Percentiles rank a stretch among this genome's conserved stretches.
These are phyloP conservation scores for Andinoacara biseriatus DNA, from an alignment of 2,113 vertebrate genomes.

Conservation along the genomic window DNA sequence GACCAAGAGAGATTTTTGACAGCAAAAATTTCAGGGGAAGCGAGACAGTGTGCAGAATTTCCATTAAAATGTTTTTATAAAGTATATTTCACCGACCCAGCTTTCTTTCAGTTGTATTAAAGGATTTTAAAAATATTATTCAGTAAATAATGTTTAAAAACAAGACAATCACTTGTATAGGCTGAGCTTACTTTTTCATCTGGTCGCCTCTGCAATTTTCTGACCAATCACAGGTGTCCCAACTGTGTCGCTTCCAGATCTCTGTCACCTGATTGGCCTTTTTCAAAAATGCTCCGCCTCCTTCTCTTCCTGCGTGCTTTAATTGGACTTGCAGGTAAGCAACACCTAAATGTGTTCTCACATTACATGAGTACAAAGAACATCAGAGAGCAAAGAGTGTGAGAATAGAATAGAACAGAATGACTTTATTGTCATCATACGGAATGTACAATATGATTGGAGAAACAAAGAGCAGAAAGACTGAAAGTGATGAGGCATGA, in stretches of 20 bases:
- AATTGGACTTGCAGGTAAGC: not conserved
- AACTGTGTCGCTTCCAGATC: not conserved
- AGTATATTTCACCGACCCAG: not conserved
- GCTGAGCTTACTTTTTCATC: not conserved
- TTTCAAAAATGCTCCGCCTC: not conserved
- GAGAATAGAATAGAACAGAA: too few species aligned
- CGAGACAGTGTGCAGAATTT: not conserved
- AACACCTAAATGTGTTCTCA: not conserved
- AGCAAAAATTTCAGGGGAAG: not conserved
- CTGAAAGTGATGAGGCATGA: not conserved
- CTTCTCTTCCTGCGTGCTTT: not conserved
- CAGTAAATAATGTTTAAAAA: not conserved
- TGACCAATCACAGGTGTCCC: not conserved
- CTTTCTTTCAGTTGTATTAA: not conserved
- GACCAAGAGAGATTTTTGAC: too few species aligned
- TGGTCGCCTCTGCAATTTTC: not conserved
- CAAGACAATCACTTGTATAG: not conserved
- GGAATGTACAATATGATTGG: too few species aligned
- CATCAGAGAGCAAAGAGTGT: not conserved
- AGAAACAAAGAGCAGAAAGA: not conserved
- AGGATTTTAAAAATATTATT: not conserved
- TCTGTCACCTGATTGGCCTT: constrained; percentile 1
- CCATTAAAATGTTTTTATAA: not conserved
- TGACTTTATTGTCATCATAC: too few species aligned
- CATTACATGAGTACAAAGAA: not conserved